These are phyloP conservation scores for Pygmarrhopalites habei DNA, from an alignment of 1,140 invertebrate species.

Conservation along the genomic window DNA sequence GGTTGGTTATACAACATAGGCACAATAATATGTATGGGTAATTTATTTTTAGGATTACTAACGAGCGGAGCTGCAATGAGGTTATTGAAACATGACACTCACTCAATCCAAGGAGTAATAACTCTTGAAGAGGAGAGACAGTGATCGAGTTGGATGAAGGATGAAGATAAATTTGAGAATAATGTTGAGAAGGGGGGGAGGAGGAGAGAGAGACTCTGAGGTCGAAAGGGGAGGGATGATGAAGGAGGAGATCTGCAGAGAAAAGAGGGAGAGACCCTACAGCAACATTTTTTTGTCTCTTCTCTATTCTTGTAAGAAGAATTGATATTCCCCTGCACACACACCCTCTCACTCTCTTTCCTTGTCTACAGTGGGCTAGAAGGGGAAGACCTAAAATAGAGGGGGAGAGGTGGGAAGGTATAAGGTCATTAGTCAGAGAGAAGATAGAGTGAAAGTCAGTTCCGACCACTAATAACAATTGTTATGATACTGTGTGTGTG, in stretches of 20 bases:
- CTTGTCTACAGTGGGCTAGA: not conserved
- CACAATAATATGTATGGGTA: too few relatives aligned
- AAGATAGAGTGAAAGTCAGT: not conserved
- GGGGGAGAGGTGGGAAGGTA: not conserved
- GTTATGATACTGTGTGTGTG: too few relatives aligned
- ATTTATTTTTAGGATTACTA: not conserved
- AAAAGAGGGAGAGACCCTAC: not conserved
- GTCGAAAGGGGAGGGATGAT: not conserved
- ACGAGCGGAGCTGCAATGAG: not conserved
- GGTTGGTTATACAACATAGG: too few relatives aligned
- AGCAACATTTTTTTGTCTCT: not conserved
- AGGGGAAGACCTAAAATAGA: not conserved
- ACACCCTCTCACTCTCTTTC: not conserved
- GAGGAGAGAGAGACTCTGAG: not conserved
- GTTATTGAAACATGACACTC: slow-evolving; percentile 5
- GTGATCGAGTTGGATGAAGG: slow-evolving; percentile 4
- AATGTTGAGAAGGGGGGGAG: not conserved
- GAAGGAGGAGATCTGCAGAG: not conserved
- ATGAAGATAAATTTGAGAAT: slow-evolving; percentile 5
- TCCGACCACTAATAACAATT: not conserved
- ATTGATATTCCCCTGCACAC: not conserved
- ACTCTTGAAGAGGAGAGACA: not conserved
- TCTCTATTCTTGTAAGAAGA: not conserved
- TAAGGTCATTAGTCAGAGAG: not conserved
- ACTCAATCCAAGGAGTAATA: not conserved